Evolutionary conservation across 2,113 vertebrate genomes (phyloP), one percentile per base, ranked within the genome.

Genomic region (Oxyura jamaicensis): DNA sequence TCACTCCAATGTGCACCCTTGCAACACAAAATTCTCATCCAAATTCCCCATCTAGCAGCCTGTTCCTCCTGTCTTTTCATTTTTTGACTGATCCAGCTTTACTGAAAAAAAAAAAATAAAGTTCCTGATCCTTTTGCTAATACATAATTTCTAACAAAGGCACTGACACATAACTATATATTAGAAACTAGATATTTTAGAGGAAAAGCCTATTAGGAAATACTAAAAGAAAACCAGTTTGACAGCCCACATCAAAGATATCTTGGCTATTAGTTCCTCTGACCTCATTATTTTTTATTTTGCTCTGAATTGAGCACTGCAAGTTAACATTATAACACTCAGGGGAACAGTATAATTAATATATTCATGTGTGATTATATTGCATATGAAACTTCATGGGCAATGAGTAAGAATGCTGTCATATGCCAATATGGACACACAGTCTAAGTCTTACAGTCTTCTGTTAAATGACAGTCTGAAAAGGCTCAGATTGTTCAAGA

Each of bases 91-190:
- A 95, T 93, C 69, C 87, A 91, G 50, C 26, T n/a, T 96, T 96
- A 95, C 77, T 89, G 69, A 86, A 95, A 46, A 46, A 52, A 10
- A 95, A 52, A 10, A 95, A 97, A 97, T 84, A 94, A 80, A 91
- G 13, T 68, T 87, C 73, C 63, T 95, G 65, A 93, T 95, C 60
- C 36, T 74, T 95, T 96, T 88, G 11, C 52, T 96, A 86, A 91
- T 86, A 81, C 59, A 73, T 53, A 59, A 90, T 95, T 97, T 96
- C 83, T 96, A 91, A 95, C 77, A 55, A 94, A 97, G 68, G 95
- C 67, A 81, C 39, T 94, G 88, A 86, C 86, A 95, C 56, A 79
- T 12, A 25, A 58, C 50, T 28, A 36, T 90, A 78, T 91, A 69
- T 94, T 87, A 97, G 96, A 97, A 93, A 83, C 53, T 50, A 94